phyloP scores from a whole-genome alignment of 2,888 invertebrate genomes.

The Pteria penguin region DNA sequence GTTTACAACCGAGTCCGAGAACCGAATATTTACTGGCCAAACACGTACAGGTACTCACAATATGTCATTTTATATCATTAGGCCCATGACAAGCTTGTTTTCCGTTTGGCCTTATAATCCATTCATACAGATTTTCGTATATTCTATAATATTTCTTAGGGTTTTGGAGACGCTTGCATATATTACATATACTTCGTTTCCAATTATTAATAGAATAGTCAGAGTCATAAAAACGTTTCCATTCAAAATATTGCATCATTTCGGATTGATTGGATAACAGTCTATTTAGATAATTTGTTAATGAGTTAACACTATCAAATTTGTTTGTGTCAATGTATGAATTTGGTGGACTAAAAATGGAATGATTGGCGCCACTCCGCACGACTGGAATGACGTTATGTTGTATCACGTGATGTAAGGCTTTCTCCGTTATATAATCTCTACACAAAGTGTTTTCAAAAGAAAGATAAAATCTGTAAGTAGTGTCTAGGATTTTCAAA shows the following conservation, averaged over 20 bases:
- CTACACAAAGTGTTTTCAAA: slow-evolving; percentile 54
- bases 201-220: slow-evolving; percentile 3
- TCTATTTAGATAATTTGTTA: slow-evolving; percentile 35
- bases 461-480: slow-evolving; percentile 55
- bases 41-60: no score
- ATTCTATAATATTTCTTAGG: slow-evolving; percentile 17
- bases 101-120: slow-evolving; percentile 16
- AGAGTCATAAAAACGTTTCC: slow-evolving; percentile 12
- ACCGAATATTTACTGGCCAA: no score
- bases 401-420: slow-evolving; percentile 42
- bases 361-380: slow-evolving; percentile 43
- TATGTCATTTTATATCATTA: background rate
- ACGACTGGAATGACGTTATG: slow-evolving; percentile 46
- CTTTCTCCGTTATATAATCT: slow-evolving; percentile 55
- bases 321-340: slow-evolving; percentile 48
- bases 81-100: background rate
- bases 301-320: slow-evolving; percentile 32
- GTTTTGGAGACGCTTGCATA: slow-evolving; percentile 24
- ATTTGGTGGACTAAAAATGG: slow-evolving; percentile 34
- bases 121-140: slow-evolving; percentile 13
- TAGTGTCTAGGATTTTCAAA: slow-evolving; percentile 32
- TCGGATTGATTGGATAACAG: slow-evolving; percentile 28
- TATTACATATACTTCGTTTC: slow-evolving; percentile 15
- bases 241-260: slow-evolving; percentile 7
- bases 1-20: no score